Evolutionary conservation across 2,797 vertebrate genomes (phyloP).

Genomic region (Falco berigora): DNA sequence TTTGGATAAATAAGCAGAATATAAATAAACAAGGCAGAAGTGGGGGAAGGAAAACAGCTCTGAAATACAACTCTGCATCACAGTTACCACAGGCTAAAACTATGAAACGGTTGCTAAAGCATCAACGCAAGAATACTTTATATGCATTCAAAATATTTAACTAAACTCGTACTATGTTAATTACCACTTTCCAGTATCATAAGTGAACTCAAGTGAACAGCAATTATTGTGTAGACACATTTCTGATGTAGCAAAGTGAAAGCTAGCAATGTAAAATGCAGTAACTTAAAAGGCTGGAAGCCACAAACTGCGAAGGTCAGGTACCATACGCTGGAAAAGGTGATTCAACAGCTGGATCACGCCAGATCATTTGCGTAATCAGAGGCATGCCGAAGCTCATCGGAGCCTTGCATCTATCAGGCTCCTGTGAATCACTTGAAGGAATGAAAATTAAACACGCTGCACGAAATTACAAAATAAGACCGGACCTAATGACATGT

Average conservation of each 20-base stretch:
- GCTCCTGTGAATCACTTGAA: fast-evolving
- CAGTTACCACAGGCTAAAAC: not conserved
- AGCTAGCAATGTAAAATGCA: not conserved
- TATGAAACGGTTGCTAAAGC: not conserved
- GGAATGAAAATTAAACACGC: not conserved
- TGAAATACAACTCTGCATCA: not conserved
- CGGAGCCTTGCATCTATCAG: not conserved
- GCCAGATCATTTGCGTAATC: not conserved
- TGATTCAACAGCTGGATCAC: not conserved
- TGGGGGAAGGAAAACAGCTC: not conserved
- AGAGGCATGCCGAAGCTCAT: not conserved
- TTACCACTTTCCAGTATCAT: not conserved
- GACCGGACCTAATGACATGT: not conserved
- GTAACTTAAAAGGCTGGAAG: not conserved
- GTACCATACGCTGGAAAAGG: not conserved
- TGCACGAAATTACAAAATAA: not conserved
- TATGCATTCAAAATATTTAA: not conserved
- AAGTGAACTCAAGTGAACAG: not conserved
- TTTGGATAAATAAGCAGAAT: not conserved
- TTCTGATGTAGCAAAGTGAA: not conserved
- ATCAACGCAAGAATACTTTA: not conserved
- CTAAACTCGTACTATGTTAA: not conserved
- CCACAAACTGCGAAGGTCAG: not conserved
- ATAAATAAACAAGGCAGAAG: not conserved
- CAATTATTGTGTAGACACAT: not conserved